These are phyloP conservation scores for Zygothrica quintamaculata DNA, from an alignment of 2,888 invertebrate genomes.

Conservation along the genomic window DNA sequence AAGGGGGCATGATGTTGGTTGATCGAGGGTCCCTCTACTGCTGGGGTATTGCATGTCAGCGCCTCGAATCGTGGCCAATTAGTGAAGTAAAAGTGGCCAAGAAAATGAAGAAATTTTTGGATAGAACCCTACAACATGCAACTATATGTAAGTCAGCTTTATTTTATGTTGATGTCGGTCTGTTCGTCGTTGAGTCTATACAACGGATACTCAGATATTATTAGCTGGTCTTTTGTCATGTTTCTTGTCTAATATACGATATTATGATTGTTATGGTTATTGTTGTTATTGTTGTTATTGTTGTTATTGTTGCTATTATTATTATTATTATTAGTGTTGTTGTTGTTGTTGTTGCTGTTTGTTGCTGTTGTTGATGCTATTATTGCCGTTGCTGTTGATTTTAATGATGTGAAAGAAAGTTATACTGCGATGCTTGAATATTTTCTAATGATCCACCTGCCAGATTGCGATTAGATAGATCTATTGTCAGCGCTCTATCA, in stretches of 20 bases:
- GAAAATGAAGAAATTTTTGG: constrained; percentile 73
- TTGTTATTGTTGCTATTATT: too few species aligned
- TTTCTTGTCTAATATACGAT: constrained; percentile 46
- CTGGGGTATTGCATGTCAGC: constrained; percentile 70
- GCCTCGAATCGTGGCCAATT: constrained; percentile 74
- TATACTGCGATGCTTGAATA: constrained; percentile 19
- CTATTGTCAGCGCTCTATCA: constrained; percentile 50
- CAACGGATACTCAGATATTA: constrained; percentile 46
- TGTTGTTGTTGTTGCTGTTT: not conserved
- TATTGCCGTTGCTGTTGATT: constrained; percentile 42
- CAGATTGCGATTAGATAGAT: constrained; percentile 34
- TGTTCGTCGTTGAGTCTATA: constrained; percentile 41
- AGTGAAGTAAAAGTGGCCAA: constrained; percentile 65
- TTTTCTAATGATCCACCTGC: constrained; percentile 64
- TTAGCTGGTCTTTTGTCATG: constrained; percentile 60
- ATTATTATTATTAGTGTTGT: constrained; percentile 34
- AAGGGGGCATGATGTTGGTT: too few species aligned
- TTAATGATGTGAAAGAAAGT: constrained; percentile 80
- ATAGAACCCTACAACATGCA: constrained; percentile 56
- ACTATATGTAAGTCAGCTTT: constrained; percentile 8
- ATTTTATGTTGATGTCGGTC: constrained; percentile 24
- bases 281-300: constrained; percentile 13
- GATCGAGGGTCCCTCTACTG: not conserved
- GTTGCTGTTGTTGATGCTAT: too few species aligned
- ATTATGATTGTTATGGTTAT: constrained; percentile 41